Evolutionary conservation across 2,113 vertebrate species (phyloP), one percentile per base, ranked within the genome.

Genomic region (Hippocampus abdominalis): DNA sequence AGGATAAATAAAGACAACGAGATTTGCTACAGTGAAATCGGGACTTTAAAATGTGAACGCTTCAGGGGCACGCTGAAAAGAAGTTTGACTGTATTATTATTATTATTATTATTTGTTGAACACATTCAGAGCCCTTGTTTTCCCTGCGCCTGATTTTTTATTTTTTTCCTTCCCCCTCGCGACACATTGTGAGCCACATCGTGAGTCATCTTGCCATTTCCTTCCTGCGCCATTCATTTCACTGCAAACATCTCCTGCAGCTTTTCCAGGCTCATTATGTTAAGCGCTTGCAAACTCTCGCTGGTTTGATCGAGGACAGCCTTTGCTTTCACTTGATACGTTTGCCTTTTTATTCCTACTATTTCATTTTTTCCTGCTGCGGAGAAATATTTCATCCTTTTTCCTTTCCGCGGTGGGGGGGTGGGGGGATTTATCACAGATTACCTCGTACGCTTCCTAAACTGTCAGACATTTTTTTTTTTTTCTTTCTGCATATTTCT

Each of bases 261-360:
- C 23, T 67, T 74, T 76, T 70, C 66, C 42, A 72, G 54, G 6
- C 70, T 86, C 75, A 82, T 86, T 86, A 86, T 80, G 68, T 68
- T 70, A 64, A 79, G 54, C 32, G 4, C 66, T 64, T 63, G 61
- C 78, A 69, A 69, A 27, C 25, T 1, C 32, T 56, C n/a, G 36
- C 60, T 36, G 59, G 46, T 77, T 57, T 71, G 69, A 66, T 66
- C 67, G 8, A 15, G 77, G 32, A 69, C 73, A 16, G 39, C 18
- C n/a, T 80, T 70, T 70, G 39, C 66, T 64, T 64, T 69, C 70
- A 29, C 42, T 51, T 0, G 1, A 56, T 66, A 63, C 7, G 9
- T 76, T 71, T 64, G 62, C 46, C 70, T 73, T 75, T 54, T 68
- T 23, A 73, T 71, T 80, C 13, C 0, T 60, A 18, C 11, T 44